Evolutionary conservation across 2,888 invertebrate genomes (phyloP).

Genomic region (Fragum sueziense): DNA sequence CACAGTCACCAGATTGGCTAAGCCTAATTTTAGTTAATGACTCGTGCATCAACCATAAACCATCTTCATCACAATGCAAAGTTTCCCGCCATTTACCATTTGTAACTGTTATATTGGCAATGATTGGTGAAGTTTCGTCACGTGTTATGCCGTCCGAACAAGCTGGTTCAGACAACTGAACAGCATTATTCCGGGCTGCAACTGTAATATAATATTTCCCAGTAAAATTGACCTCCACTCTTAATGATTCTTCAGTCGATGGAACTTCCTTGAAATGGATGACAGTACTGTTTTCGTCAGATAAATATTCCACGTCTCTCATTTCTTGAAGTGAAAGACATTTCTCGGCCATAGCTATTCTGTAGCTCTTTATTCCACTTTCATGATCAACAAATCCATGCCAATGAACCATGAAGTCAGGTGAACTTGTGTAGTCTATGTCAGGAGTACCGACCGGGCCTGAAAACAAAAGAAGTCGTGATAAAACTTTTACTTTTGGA

Average conservation of each 20-base stretch:
- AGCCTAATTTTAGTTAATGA: constrained; percentile 45
- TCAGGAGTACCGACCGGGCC: constrained; percentile 50
- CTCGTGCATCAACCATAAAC: constrained; percentile 45
- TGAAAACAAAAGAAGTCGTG: constrained; percentile 2
- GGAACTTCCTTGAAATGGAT: constrained; percentile 2
- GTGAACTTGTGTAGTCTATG: constrained; percentile 63
- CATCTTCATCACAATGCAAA: constrained; percentile 46
- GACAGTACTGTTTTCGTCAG: background rate
- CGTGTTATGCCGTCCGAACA: constrained; percentile 70
- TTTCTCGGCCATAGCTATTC: constrained; percentile 45
- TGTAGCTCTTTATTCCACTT: constrained; percentile 63
- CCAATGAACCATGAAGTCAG: constrained; percentile 53
- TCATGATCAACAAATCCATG: constrained; percentile 69
- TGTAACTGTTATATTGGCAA: constrained; percentile 53
- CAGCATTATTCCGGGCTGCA: constrained; percentile 69
- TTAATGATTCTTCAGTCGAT: constrained; percentile 20
- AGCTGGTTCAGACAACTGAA: constrained; percentile 63
- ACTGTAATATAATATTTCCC: constrained; percentile 47
- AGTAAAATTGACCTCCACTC: constrained; percentile 28
- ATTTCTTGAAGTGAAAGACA: constrained; percentile 47
- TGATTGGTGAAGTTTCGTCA: constrained; percentile 58
- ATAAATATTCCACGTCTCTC: background rate
- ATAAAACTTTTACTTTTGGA: no score
- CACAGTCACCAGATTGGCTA: constrained; percentile 18
- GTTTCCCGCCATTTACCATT: constrained; percentile 46